Conservation (phyloP, 2,113 vertebrate species). For the Sinosuthora webbiana region DNA sequence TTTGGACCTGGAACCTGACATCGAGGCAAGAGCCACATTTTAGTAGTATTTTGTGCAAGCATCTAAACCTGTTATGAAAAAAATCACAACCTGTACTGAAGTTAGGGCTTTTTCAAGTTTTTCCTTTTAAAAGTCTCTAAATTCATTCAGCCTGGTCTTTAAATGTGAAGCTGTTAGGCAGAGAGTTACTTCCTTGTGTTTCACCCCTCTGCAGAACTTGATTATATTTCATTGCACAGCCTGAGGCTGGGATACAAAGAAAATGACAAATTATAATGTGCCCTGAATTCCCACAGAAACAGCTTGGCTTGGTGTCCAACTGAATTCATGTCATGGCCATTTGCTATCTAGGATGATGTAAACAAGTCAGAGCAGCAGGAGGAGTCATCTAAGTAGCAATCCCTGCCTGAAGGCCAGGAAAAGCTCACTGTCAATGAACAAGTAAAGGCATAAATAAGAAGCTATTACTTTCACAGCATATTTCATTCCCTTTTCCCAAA, state of each 20-base stretch:
- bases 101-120: not conserved
- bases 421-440: not conserved
- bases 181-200: not conserved
- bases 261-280: constrained; percentile 50
- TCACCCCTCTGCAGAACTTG: not conserved
- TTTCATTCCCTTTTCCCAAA: constrained; percentile 19
- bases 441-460: constrained; percentile 31
- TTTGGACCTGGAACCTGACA: not conserved
- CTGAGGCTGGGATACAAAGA: not conserved
- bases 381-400: constrained; percentile 33
- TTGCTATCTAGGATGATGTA: constrained; percentile 29
- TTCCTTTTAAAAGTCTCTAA: not conserved
- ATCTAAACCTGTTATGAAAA: not conserved
- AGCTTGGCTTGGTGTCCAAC: not conserved
- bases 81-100: not conserved
- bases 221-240: not conserved
- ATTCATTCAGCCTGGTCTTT: not conserved
- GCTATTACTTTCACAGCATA: constrained; percentile 12
- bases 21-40: not conserved
- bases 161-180: not conserved
- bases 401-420: constrained; percentile 36
- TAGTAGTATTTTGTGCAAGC: not conserved
- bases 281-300: constrained; percentile 43
- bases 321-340: constrained; percentile 43
- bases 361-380: constrained; percentile 54